Evolutionary conservation across 2,888 invertebrate species (phyloP), one percentile per base, ranked within the genome.

Genomic region (Eupithecia insigniata): DNA sequence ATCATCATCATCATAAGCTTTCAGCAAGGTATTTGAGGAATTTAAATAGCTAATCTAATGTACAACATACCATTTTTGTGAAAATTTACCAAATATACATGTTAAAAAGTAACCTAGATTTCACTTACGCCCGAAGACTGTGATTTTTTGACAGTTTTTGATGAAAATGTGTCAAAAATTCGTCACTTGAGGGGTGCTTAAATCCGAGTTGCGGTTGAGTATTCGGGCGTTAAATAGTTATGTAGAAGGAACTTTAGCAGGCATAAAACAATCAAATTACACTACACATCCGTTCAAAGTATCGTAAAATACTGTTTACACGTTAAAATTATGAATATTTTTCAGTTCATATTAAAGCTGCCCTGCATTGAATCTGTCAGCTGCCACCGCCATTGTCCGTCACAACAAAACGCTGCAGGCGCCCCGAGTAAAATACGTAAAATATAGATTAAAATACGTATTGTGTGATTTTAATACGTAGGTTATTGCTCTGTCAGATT

Each of bases 331-430:
- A 64, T 36, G 12, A 36, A 62, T 3, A 62, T 16, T 39, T 14
- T 64, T 64, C 64, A 36, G 69, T 67, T 28, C 65, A n/a, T 34
- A 70, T 70, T 70, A 73, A 67, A 72, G 67, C 70, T 70, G 30
- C 51, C 58, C 60, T 67, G 66, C 43, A 66, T 74, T 71, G 69
- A 69, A 66, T 39, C 67, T 71, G 72, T 67, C 72, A 69, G 74
- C 74, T 74, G 73, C 51, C 71, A 72, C 16, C 14, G 26, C 69
- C 74, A 76, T 70, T 73, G 72, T 71, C 70, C 66, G 64, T 72
- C 72, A 74, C 30, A 74, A 68, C 65, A 72, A 34, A 68, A 67
- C 72, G 62, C 58, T 67, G 55, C 30, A 36, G 36, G 55, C 64
- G 26, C 61, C 61, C 26, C 55, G 18, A 30, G 1, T 60, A 30